phyloP scores from a whole-genome alignment of 1,140 invertebrate genomes.

The Philopotamus ludificatus region DNA sequence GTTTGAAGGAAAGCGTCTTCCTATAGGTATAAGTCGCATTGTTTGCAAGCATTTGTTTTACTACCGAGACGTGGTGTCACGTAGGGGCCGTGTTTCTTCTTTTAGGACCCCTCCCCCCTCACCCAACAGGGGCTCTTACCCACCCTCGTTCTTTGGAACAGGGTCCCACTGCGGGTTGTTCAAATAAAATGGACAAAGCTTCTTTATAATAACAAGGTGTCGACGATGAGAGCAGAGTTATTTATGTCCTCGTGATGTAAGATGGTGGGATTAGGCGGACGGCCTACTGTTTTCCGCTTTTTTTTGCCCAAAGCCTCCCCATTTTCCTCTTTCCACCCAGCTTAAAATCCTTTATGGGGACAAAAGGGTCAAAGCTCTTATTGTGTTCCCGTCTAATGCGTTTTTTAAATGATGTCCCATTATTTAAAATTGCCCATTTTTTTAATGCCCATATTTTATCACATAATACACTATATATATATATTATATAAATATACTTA shows the following conservation, averaged over 20 bases:
- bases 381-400: too few species aligned
- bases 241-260: conserved; percentile 22
- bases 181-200: conserved; percentile 10
- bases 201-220: conserved; percentile 22
- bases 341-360: too few species aligned
- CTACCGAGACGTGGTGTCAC: conserved; percentile 21
- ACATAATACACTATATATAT: too few species aligned
- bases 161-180: background rate
- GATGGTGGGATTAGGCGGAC: conserved; percentile 17
- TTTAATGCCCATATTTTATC: too few species aligned
- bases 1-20: background rate
- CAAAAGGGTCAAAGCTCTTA: too few species aligned
- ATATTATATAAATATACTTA: too few species aligned
- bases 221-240: conserved; percentile 13
- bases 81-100: conserved; percentile 21
- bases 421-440: too few species aligned
- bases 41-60: conserved; percentile 27
- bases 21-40: conserved; percentile 18
- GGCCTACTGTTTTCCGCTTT: conserved; percentile 8
- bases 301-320: background rate
- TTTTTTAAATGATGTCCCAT: too few species aligned
- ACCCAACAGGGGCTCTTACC: background rate
- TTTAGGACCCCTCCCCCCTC: conserved; percentile 4
- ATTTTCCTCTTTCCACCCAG: too few species aligned
- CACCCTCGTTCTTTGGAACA: background rate